Evolutionary conservation across 2,113 vertebrate species (phyloP).

Genomic region (Sigmodon hispidus): DNA sequence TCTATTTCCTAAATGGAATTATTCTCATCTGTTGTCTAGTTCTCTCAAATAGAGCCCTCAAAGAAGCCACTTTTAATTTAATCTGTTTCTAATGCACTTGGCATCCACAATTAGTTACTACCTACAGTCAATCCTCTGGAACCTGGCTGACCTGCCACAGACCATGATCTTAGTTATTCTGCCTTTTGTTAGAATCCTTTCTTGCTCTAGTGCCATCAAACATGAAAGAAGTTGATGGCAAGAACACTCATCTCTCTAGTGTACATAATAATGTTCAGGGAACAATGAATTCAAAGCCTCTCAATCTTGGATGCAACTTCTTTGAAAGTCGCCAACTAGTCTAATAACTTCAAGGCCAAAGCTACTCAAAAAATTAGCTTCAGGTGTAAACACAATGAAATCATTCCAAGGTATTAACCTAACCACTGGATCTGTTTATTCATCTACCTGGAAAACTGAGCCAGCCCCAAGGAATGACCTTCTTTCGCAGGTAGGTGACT

Average conservation of each 20-base stretch:
- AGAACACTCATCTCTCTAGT: neutral
- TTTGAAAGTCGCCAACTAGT: constrained; percentile 36
- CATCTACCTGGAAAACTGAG: constrained; percentile 59
- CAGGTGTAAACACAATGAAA: constrained; percentile 53
- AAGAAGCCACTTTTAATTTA: constrained; percentile 28
- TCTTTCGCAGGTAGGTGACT: constrained; percentile 38
- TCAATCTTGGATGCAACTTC: constrained; percentile 25
- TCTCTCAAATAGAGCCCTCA: neutral
- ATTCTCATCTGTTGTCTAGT: neutral
- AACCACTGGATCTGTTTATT: constrained; percentile 60
- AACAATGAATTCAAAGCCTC: constrained; percentile 34
- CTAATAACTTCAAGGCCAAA: constrained; percentile 54
- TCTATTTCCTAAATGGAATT: constrained; percentile 40
- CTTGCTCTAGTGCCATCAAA: neutral
- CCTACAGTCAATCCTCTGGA: neutral
- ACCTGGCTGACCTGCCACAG: constrained; percentile 1
- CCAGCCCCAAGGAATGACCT: neutral
- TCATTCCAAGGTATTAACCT: constrained; percentile 56
- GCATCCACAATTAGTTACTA: neutral
- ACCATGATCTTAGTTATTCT: neutral
- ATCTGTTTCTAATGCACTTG: neutral
- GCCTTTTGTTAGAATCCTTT: constrained; percentile 4
- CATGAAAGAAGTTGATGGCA: neutral
- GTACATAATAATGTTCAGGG: neutral
- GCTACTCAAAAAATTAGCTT: constrained; percentile 65